Evolutionary conservation across 2,888 invertebrate genomes (phyloP).

Genomic region (Byasa hedistus): DNA sequence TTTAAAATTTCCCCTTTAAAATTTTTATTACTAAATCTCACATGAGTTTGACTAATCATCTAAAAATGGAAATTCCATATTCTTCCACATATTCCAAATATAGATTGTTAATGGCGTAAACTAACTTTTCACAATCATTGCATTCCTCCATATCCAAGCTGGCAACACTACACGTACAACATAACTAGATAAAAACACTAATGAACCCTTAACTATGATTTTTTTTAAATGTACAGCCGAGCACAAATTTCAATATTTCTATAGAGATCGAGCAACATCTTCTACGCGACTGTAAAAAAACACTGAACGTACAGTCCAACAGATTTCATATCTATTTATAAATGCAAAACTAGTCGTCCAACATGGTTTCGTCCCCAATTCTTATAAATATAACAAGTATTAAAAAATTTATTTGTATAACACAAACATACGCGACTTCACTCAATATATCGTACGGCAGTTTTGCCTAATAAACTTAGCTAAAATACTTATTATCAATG

Average conservation of each 20-base stretch:
- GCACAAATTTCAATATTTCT: not conserved
- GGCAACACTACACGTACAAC: not conserved
- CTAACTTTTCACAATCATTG: slow-evolving; percentile 7
- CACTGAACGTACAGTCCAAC: slow-evolving; percentile 17
- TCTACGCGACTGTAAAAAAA: slow-evolving; percentile 10
- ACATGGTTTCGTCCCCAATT: slow-evolving; percentile 6
- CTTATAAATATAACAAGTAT: slow-evolving; percentile 17
- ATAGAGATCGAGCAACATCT: not conserved
- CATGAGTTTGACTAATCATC: too few species aligned
- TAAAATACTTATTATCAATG: too few species aligned
- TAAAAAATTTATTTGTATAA: not conserved
- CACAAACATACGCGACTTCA: not conserved
- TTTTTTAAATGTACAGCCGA: slow-evolving; percentile 8
- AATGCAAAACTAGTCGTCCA: slow-evolving; percentile 8
- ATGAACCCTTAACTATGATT: too few species aligned
- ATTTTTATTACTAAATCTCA: too few species aligned
- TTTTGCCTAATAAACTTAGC: not conserved
- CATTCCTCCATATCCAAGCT: slow-evolving; percentile 1
- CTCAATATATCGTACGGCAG: not conserved
- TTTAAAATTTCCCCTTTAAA: too few species aligned
- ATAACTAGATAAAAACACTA: too few species aligned
- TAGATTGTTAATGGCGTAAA: not conserved
- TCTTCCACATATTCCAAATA: too few species aligned
- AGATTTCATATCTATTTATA: slow-evolving; percentile 22
- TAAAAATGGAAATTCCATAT: too few species aligned